Conservation (phyloP, 2,888 invertebrate genomes). For the Girardia tigrina region DNA sequence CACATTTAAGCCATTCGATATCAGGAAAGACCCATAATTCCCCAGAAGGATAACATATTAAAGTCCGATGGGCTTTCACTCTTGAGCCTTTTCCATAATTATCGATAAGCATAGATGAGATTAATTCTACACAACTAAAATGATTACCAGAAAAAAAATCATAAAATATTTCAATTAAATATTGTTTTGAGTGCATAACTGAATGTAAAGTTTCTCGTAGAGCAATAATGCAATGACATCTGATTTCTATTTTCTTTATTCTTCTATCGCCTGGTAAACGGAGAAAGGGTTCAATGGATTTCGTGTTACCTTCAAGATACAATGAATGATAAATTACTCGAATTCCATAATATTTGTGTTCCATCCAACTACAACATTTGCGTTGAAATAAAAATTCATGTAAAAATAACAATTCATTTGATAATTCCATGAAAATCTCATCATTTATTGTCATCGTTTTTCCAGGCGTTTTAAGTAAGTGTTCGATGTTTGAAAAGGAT, state of each 20-base stretch:
- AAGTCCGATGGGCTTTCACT: not conserved
- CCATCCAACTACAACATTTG: slow-evolving; percentile 12
- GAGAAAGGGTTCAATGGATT: slow-evolving; percentile 12
- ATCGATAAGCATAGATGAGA: not conserved
- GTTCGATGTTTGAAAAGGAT: not conserved
- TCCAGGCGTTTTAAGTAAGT: not conserved
- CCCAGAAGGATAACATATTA: slow-evolving; percentile 2
- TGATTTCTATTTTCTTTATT: not conserved
- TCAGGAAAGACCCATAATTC: slow-evolving; percentile 16
- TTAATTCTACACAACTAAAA: slow-evolving; percentile 1
- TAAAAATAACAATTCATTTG: not conserved
- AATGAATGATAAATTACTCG: not conserved
- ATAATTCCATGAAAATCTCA: not conserved
- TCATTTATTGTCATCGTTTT: too few species aligned
- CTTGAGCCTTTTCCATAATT: not conserved
- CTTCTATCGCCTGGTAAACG: not conserved
- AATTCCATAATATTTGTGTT: not conserved
- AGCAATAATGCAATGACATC: not conserved
- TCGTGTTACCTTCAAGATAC: not conserved
- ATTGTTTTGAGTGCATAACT: not conserved
- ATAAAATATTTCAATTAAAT: not conserved
- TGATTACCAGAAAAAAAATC: slow-evolving; percentile 18
- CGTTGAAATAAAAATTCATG: not conserved
- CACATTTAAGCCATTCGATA: not conserved
- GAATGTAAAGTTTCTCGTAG: not conserved